Base-by-base conservation (phyloP, 2,797 vertebrate genomes). In the Gymnothorax javanicus region DNA sequence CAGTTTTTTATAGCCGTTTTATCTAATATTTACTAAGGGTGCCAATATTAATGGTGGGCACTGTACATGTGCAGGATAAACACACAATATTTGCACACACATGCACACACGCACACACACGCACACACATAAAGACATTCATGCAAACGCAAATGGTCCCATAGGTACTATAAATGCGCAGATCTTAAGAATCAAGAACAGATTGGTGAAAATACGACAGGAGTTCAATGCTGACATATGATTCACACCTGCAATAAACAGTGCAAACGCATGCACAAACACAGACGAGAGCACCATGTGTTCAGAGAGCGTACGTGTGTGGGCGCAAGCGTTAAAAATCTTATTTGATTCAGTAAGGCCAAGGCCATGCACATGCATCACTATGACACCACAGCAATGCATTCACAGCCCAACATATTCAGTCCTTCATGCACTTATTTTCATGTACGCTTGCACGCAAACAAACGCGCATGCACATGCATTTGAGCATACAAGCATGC, bases 101-200 rank as follows among this genome's bases (percentile, higher is more conserved):
- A 82, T 4, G 60, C 12, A 2, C 12, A 15, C 12, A 17, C 60
- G 13, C 12, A 13, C 60, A 62, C 60, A 62, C 86, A 85, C 88
- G 87, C 73, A 62, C 43, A 88, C 73, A 75, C 86, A 43, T 56
- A 43, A 54, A 25, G 23, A 73, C 33, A 54, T 62, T 3, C 69
- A 73, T 11, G 4, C 25, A 27, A 25, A 84, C 11, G 52, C 20
- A 50, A 0, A 84, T 27, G 23, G 11, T 52, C 13, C 64, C 60
- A 64, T 27, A 33, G 11, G 60, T 27, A 84, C 83, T n/a, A n/a
- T 67, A 67, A 5, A 43, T 43, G 23, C 15, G 67, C 59, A 84
- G 15, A 59, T 23, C 27, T 82, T 57, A 58, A n/a, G 81, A 83
- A 59, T 83, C 81, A 83, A 83, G 81, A n/a, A 83, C 81, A 83